These are phyloP conservation scores for Campoletis raptor DNA, from an alignment of 2,888 invertebrate species.

Conservation along the genomic window DNA sequence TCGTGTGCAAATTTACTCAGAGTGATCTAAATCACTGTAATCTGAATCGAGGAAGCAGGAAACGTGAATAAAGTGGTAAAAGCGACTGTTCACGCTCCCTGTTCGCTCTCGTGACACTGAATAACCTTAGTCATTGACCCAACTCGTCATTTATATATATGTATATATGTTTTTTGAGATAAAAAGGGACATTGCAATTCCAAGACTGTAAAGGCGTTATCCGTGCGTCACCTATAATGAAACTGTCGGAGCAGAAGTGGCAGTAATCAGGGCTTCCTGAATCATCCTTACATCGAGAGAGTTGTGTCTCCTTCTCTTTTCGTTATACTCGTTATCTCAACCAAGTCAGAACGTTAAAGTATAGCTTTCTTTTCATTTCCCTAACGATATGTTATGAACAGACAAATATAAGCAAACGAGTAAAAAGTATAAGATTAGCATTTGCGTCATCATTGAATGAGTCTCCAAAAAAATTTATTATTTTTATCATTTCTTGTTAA, in stretches of 20 bases:
- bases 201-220: constrained; percentile 17
- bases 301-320: constrained; percentile 6
- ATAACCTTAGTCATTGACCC: constrained; percentile 56
- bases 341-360: not conserved
- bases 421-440: not conserved
- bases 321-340: constrained; percentile 15
- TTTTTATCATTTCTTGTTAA: not conserved
- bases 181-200: constrained; percentile 31
- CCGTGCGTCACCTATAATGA: constrained; percentile 34
- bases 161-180: constrained; percentile 3
- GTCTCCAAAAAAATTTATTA: not conserved
- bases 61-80: constrained; percentile 47
- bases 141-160: constrained; percentile 21
- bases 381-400: not conserved
- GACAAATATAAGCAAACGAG: not conserved
- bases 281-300: constrained; percentile 57
- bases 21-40: constrained; percentile 17
- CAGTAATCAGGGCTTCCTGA: constrained; percentile 67
- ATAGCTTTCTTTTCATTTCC: not conserved
- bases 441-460: not conserved
- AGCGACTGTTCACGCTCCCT: constrained; percentile 29
- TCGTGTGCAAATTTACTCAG: not conserved
- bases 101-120: constrained; percentile 29
- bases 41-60: constrained; percentile 38
- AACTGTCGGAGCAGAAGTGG: constrained; percentile 55